phyloP scores from a whole-genome alignment of 2,113 vertebrate genomes.

The Mola mola region DNA sequence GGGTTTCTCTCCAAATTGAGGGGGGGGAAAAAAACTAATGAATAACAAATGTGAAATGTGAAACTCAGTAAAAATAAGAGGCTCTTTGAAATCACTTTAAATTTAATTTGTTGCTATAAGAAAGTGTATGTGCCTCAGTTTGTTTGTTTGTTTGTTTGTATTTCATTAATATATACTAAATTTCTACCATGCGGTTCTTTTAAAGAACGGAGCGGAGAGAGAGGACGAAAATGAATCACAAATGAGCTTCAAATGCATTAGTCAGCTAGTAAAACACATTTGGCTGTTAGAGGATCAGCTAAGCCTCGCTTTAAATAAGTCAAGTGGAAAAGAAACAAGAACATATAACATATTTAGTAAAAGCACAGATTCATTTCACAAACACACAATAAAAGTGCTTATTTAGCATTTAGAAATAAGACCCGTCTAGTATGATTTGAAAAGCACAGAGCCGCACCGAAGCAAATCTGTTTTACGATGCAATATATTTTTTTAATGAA shows the following conservation, averaged over 20 bases:
- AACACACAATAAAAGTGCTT: neutral
- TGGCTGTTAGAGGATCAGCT: neutral
- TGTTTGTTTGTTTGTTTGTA: too few relatives aligned
- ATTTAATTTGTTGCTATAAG: neutral
- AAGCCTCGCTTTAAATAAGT: neutral
- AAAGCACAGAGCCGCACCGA: slow-evolving; percentile 3
- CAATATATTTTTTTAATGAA: slow-evolving; percentile 46
- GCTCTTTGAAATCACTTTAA: neutral
- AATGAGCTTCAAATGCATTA: neutral
- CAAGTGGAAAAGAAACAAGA: rapidly evolving
- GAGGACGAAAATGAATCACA: neutral
- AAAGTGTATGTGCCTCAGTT: neutral
- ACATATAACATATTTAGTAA: too few relatives aligned
- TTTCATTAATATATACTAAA: too few relatives aligned
- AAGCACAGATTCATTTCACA: too few relatives aligned
- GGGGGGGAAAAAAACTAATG: neutral
- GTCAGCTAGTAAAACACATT: neutral
- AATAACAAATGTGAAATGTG: neutral
- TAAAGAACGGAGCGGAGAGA: neutral
- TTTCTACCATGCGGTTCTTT: neutral
- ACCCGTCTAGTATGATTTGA: slow-evolving; percentile 10
- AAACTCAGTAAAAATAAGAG: neutral
- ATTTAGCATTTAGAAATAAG: slow-evolving; percentile 4
- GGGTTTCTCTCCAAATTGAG: slow-evolving; percentile 14
- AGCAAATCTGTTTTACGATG: slow-evolving; percentile 15